Evolutionary conservation across 2,888 invertebrate species (phyloP).

Genomic region (Schrankia costaestrigalis): DNA sequence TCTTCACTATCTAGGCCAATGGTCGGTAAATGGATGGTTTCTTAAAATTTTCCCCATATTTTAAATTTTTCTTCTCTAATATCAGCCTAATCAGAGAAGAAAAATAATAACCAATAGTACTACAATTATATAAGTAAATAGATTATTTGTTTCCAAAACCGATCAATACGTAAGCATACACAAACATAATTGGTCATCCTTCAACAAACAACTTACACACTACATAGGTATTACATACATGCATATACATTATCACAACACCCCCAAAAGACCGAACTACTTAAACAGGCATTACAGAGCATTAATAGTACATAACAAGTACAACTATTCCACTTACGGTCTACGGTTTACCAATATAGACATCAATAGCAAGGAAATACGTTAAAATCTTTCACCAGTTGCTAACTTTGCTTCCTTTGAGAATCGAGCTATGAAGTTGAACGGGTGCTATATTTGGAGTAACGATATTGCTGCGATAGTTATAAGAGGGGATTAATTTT

Average conservation of each 20-base stretch:
- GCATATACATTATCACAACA: conserved; percentile 3
- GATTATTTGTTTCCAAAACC: no score
- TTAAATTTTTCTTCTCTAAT: no score
- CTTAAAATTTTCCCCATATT: no score
- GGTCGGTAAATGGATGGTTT: no score
- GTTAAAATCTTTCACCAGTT: conserved; percentile 41
- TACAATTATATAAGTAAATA: no score
- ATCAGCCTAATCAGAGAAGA: no score
- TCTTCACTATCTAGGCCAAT: no score
- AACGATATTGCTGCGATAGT: conserved; percentile 11
- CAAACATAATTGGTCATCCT: no score
- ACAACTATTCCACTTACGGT: conserved; percentile 34
- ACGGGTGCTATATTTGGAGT: conserved; percentile 11
- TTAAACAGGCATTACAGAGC: conserved; percentile 25
- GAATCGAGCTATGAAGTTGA: conserved; percentile 29
- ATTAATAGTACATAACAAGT: conserved; percentile 23
- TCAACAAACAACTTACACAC: no score
- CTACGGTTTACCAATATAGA: conserved; percentile 15
- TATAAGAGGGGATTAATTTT: no score
- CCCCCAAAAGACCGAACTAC: conserved; percentile 28
- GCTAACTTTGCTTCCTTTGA: conserved; percentile 46
- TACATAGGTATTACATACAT: not conserved
- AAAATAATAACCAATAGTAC: no score
- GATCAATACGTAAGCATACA: no score
- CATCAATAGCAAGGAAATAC: conserved; percentile 42